Base-by-base conservation (phyloP, 1,140 invertebrate genomes). In the Dreissena rostriformis region DNA sequence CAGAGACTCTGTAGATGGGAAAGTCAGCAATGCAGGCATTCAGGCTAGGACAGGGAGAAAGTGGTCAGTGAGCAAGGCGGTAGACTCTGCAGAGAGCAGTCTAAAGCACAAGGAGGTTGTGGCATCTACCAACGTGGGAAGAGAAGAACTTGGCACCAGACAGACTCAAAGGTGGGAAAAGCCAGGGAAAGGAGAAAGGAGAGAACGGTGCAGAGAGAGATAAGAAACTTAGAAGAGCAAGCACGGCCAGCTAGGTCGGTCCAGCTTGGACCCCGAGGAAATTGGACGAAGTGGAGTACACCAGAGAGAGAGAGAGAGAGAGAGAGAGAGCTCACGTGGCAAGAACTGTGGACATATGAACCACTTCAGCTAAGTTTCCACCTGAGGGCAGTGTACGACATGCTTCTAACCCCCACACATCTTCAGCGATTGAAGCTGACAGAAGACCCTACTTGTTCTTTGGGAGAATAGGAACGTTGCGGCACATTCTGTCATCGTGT, bases 221-320 rank as follows among this genome's bases (percentile, higher is more conserved):
- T 61, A 39, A 19, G 65, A 22, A 68, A 22, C 29, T 65, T 19
- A 26, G 65, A 80, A 71, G 19, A 70, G 19, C n/a, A 55, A 55
- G 39, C 17, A 6, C 17, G 49, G 2, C 97, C 15, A 68, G 52
- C 52, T 2, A 26, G 26, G 61, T 7, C 12, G 22, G 49, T 65
- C n/a, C 14, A 61, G 39, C 10, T 66, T n/a, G 63, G 57, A 19
- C n/a, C 26, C 14, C 22, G 67, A 67, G 39, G 63, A 6, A 65
- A 65, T 49, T 66, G 7, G 11, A 52, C 52, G 39, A 65, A 52
- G 19, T n/a, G 76, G 49, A 66, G 67, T 78, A 7, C 67, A 39
- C 61, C 39, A 66, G 22, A 66, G 24, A 65, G 57, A 66, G 29
- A 65, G n/a, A n/a, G n/a, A n/a, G n/a, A n/a, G n/a, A n/a, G n/a